Percentiles rank a stretch among this genome's conserved stretches.
Evolutionary conservation across 2,797 vertebrate species (phyloP).

Genomic region (Phoeniculus purpureus): DNA sequence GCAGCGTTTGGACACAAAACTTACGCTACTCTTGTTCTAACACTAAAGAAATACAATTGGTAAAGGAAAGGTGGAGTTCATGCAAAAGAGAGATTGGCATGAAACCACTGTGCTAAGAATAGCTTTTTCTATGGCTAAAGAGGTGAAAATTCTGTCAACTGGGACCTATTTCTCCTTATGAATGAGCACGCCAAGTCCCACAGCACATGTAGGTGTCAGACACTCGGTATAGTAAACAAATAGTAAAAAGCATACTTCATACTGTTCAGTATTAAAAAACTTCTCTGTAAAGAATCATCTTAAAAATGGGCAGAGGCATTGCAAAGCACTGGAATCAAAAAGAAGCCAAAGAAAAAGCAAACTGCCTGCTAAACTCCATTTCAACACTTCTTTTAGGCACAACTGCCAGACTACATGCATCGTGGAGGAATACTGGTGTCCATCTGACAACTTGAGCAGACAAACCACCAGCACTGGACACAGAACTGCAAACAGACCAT

Average conservation of each 20-base stretch:
- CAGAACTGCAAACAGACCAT: background rate
- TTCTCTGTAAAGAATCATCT: background rate
- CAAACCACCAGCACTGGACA: background rate
- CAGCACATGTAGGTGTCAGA: background rate
- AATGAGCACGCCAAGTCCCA: background rate
- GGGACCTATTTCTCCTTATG: background rate
- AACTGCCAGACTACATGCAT: background rate
- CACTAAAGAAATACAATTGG: background rate
- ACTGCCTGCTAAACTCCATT: background rate
- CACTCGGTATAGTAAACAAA: background rate
- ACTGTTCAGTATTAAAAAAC: background rate
- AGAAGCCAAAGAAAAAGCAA: background rate
- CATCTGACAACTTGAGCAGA: background rate
- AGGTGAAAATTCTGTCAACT: background rate
- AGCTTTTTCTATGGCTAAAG: background rate
- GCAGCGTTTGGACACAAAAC: background rate
- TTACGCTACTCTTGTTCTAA: background rate
- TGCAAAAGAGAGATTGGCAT: background rate
- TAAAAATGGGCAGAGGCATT: background rate
- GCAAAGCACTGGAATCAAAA: background rate
- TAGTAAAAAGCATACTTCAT: background rate
- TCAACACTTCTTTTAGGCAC: background rate
- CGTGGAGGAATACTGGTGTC: background rate
- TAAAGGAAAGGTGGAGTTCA: constrained; percentile 5
- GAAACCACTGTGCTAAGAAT: background rate